phyloP scores from a whole-genome alignment of 2,113 vertebrate species.

The Melanotaenia duboulayi region DNA sequence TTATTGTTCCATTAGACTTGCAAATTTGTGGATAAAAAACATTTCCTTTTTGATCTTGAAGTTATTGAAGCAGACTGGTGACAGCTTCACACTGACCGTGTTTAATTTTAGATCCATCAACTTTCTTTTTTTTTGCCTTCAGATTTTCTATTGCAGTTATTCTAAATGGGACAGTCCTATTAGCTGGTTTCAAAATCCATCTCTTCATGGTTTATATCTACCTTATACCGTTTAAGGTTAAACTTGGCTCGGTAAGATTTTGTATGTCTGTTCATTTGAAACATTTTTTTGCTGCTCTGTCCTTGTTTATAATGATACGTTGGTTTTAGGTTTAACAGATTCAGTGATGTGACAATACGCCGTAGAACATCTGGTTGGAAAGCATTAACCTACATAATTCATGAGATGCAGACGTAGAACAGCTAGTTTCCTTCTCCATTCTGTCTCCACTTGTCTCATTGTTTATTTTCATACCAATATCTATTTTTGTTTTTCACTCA shows the following conservation, averaged over 20 bases:
- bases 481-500: constrained; percentile 43
- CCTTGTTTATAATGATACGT: background rate
- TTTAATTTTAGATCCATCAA: constrained; percentile 57
- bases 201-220: background rate
- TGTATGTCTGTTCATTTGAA: too few species aligned
- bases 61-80: constrained; percentile 17
- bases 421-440: background rate
- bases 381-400: constrained; percentile 58
- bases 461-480: background rate
- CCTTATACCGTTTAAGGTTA: background rate
- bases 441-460: background rate
- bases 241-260: too few species aligned
- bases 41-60: constrained; percentile 14
- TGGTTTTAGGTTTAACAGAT: background rate
- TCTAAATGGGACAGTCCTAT: background rate
- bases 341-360: constrained; percentile 16
- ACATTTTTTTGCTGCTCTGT: background rate
- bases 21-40: constrained; percentile 41
- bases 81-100: constrained; percentile 22
- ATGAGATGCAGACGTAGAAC: constrained; percentile 33
- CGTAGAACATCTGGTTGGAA: constrained; percentile 17
- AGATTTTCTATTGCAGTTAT: constrained; percentile 18
- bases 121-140: constrained; percentile 19
- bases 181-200: background rate
- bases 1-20: constrained; percentile 39